A percentile compares a stretch with the other conserved stretches of the same genome.
These are phyloP conservation scores for Ariolimax columbianus DNA, from an alignment of 2,888 invertebrate genomes.

Conservation along the genomic window DNA sequence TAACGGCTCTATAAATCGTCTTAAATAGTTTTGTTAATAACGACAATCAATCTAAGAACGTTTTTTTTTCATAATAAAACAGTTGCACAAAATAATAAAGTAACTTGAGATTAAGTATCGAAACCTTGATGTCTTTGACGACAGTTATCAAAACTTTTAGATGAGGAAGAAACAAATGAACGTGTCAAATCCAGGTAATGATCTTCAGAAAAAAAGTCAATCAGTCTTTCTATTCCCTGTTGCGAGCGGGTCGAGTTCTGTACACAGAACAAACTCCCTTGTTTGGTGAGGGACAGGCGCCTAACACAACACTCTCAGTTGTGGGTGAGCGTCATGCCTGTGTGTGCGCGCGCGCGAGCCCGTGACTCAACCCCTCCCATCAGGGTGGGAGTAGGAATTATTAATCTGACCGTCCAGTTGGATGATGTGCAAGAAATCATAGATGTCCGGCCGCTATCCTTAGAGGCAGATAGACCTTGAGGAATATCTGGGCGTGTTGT, in stretches of 20 bases:
- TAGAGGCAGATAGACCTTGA: not conserved
- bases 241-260: not conserved
- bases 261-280: not conserved
- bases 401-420: constrained; percentile 9
- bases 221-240: not conserved
- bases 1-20: too few relatives aligned
- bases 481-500: not conserved
- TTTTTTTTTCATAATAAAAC: too few relatives aligned
- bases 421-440: not conserved
- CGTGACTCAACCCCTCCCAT: constrained; percentile 30
- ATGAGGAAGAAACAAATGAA: not conserved
- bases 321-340: constrained; percentile 20
- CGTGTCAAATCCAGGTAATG: constrained; percentile 20
- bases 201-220: constrained; percentile 20
- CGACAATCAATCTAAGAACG: too few relatives aligned
- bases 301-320: not conserved
- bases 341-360: not conserved
- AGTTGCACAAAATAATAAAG: too few relatives aligned
- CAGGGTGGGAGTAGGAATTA: constrained; percentile 4
- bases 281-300: constrained; percentile 11
- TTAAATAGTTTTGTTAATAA: too few relatives aligned
- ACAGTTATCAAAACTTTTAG: not conserved
- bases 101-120: too few relatives aligned
- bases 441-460: not conserved
- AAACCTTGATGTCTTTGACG: too few relatives aligned